phyloP scores from a whole-genome alignment of 2,797 vertebrate genomes.

The Chelonia mydas region DNA sequence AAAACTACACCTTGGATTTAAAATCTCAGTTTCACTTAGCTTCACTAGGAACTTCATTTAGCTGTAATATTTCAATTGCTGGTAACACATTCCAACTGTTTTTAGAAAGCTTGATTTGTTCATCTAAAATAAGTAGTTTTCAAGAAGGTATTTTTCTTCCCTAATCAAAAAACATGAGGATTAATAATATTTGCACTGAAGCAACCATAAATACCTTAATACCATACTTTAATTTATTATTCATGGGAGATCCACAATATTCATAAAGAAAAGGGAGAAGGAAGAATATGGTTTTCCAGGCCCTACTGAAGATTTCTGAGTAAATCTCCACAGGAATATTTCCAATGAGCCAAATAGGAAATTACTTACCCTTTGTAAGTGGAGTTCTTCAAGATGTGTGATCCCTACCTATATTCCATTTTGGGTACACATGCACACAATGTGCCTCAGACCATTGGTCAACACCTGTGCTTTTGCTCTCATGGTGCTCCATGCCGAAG shows the following conservation, averaged over 20 bases:
- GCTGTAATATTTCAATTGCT: slow-evolving; percentile 7
- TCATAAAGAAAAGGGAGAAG: slow-evolving; percentile 11
- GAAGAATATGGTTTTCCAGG: not conserved
- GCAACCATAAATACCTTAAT: slow-evolving; percentile 29
- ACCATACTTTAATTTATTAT: not conserved
- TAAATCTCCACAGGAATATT: not conserved
- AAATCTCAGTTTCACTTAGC: slow-evolving; percentile 14
- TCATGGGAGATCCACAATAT: not conserved
- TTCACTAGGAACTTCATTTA: slow-evolving; percentile 27
- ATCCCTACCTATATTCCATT: too few species aligned
- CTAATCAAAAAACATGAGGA: not conserved
- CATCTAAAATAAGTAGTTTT: slow-evolving; percentile 19
- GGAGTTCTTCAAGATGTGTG: too few species aligned
- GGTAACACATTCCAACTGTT: not conserved
- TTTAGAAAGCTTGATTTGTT: not conserved
- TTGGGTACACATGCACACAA: too few species aligned
- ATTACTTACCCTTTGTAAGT: too few species aligned
- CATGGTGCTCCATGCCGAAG: too few species aligned
- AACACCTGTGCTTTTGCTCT: too few species aligned
- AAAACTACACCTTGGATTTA: slow-evolving; percentile 1
- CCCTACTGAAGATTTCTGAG: not conserved
- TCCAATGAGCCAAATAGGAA: not conserved
- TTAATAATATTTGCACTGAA: slow-evolving; percentile 6
- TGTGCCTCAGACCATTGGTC: too few species aligned
- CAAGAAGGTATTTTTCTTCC: not conserved